Evolutionary conservation across 2,888 invertebrate genomes (phyloP).

Genomic region (Shargacucullia verbasci): DNA sequence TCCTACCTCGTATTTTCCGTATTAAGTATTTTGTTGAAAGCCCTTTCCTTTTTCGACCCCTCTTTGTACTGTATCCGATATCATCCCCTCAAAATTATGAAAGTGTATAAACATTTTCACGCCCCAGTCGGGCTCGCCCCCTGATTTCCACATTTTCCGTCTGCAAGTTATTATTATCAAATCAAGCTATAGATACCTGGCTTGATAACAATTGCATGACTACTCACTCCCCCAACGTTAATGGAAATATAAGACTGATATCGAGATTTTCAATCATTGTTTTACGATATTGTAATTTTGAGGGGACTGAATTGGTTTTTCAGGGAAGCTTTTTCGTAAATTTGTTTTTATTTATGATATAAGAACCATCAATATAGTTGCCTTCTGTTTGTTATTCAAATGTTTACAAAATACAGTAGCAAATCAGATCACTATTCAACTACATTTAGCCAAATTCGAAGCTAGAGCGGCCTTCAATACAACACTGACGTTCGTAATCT

Average conservation of each 20-base stretch:
- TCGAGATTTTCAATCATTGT: slow-evolving; percentile 83
- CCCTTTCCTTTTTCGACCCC: slow-evolving; percentile 76
- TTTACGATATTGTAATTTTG: slow-evolving; percentile 83
- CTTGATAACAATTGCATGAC: slow-evolving; percentile 81
- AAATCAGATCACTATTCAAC: slow-evolving; percentile 18
- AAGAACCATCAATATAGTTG: neutral
- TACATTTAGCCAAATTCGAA: slow-evolving; percentile 14
- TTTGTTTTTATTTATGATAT: slow-evolving; percentile 41
- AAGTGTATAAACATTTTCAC: slow-evolving; percentile 89
- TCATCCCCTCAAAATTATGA: slow-evolving; percentile 88
- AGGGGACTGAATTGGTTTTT: slow-evolving; percentile 58
- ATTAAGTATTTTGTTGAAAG: slow-evolving; percentile 86
- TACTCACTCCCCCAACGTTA: slow-evolving; percentile 73
- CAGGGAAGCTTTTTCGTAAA: slow-evolving; percentile 53
- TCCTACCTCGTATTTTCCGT: slow-evolving; percentile 82
- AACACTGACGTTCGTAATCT: neutral
- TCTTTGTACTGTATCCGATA: slow-evolving; percentile 80
- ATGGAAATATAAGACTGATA: slow-evolving; percentile 82
- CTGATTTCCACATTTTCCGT: slow-evolving; percentile 81
- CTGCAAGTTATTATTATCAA: slow-evolving; percentile 88
- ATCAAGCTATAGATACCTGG: slow-evolving; percentile 86
- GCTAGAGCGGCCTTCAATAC: slow-evolving; percentile 11
- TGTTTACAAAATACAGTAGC: slow-evolving; percentile 8
- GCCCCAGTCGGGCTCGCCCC: slow-evolving; percentile 76
- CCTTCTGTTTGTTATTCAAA: slow-evolving; percentile 25